Conservation (phyloP, 2,888 invertebrate genomes). For the Rotaria macrura region DNA sequence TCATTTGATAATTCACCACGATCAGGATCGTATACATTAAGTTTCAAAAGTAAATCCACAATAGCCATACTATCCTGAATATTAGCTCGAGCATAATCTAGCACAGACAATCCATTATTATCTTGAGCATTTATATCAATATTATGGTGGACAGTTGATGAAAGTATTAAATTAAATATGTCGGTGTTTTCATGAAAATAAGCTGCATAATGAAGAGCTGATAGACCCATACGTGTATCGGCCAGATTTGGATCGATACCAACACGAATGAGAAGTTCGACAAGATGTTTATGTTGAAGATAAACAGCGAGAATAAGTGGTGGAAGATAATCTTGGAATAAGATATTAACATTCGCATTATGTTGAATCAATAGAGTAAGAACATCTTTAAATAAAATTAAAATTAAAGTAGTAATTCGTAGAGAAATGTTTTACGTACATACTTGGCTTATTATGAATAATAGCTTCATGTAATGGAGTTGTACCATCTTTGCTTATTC, state of each 20-base stretch:
- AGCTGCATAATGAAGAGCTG: constrained; percentile 10
- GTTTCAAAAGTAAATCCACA: not conserved
- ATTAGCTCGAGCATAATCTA: constrained; percentile 18
- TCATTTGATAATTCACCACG: not conserved
- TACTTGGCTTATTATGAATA: not conserved
- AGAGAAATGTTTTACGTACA: too few relatives aligned
- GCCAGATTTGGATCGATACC: not conserved
- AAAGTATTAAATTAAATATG: not conserved
- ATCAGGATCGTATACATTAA: constrained; percentile 2
- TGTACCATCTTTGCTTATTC: not conserved
- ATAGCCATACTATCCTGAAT: not conserved
- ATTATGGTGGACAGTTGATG: not conserved
- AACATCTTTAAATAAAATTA: not conserved
- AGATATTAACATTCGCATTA: not conserved
- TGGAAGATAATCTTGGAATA: not conserved
- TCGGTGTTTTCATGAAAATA: not conserved
- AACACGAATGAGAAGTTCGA: not conserved
- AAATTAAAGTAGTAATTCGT: not conserved
- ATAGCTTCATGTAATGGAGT: constrained; percentile 3
- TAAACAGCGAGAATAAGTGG: not conserved
- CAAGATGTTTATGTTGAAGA: not conserved
- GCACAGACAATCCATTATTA: not conserved
- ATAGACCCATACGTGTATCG: not conserved
- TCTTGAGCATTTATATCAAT: not conserved
- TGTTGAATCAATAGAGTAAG: not conserved